These are phyloP conservation scores for Cacoxenus indagator DNA, from an alignment of 2,888 invertebrate species.

Conservation along the genomic window DNA sequence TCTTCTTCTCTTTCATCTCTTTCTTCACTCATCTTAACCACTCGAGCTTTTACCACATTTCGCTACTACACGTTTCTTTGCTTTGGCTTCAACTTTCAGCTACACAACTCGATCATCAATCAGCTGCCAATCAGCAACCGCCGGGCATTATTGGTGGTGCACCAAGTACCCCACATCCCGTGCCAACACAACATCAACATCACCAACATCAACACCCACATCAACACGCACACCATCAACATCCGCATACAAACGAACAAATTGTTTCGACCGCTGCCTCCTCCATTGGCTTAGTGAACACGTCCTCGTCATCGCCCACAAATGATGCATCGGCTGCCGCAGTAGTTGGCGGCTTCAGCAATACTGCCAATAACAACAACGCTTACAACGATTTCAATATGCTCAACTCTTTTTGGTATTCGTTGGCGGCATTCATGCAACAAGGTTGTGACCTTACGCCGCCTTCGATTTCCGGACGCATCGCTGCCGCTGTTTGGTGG, in stretches of 20 bases:
- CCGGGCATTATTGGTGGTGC: conserved; percentile 65
- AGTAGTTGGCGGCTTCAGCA: conserved; percentile 27
- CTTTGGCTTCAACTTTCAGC: neutral
- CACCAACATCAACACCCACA: conserved; percentile 32
- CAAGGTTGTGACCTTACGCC: conserved; percentile 98
- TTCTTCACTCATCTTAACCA: too few relatives aligned
- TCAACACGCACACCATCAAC: conserved; percentile 24
- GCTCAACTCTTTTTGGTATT: conserved; percentile 97
- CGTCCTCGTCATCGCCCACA: neutral
- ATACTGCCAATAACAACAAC: conserved; percentile 33
- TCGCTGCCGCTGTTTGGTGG: conserved; percentile 99
- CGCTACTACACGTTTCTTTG: neutral
- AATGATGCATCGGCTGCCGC: neutral
- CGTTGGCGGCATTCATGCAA: conserved; percentile 97
- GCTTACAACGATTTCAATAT: conserved; percentile 88
- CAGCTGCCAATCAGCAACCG: conserved; percentile 59
- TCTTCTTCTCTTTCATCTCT: neutral
- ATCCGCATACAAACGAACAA: conserved; percentile 1
- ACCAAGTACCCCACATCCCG: conserved; percentile 25
- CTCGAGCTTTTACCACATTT: too few relatives aligned
- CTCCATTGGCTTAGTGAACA: conserved; percentile 6
- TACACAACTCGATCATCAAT: conserved; percentile 43
- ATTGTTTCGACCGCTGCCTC: neutral
- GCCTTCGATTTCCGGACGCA: conserved; percentile 80
- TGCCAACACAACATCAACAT: conserved; percentile 33